These are phyloP conservation scores for Tarsius wallacei DNA, from an alignment of 2,797 vertebrate species.

Conservation along the genomic window DNA sequence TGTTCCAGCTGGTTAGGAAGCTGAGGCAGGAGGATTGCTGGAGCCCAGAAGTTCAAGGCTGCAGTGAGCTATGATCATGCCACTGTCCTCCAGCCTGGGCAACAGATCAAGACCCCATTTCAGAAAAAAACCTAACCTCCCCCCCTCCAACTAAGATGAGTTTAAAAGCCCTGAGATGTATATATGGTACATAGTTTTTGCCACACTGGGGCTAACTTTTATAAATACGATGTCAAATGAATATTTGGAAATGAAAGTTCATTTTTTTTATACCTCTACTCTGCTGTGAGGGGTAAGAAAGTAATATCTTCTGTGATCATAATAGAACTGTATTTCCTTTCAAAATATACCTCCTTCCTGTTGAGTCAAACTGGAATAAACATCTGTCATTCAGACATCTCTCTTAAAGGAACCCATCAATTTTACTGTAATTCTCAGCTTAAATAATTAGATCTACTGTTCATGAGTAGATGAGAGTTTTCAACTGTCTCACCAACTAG, in stretches of 20 bases:
- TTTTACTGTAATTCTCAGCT: neutral
- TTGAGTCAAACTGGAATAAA: neutral
- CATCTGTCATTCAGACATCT: neutral
- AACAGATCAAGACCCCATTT: too few relatives aligned
- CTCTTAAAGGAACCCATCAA: neutral
- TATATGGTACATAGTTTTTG: neutral
- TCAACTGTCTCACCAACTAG: neutral
- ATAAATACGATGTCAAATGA: neutral
- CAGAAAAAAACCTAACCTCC: too few relatives aligned
- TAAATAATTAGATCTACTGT: neutral
- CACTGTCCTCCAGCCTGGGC: too few relatives aligned
- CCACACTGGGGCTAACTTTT: neutral
- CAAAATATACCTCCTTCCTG: neutral
- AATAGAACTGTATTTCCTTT: neutral
- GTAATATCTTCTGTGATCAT: neutral
- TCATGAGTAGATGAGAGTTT: neutral
- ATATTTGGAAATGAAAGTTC: slow-evolving; percentile 42
- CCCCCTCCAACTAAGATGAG: neutral
- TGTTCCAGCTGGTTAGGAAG: too few relatives aligned
- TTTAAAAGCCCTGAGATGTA: neutral
- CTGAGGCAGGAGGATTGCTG: too few relatives aligned
- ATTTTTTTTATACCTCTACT: neutral
- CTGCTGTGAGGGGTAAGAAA: slow-evolving; percentile 27
- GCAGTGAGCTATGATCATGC: too few relatives aligned
- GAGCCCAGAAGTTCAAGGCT: too few relatives aligned